Conservation (phyloP, 1,140 invertebrate species). For the Lanistes nyassanus region DNA sequence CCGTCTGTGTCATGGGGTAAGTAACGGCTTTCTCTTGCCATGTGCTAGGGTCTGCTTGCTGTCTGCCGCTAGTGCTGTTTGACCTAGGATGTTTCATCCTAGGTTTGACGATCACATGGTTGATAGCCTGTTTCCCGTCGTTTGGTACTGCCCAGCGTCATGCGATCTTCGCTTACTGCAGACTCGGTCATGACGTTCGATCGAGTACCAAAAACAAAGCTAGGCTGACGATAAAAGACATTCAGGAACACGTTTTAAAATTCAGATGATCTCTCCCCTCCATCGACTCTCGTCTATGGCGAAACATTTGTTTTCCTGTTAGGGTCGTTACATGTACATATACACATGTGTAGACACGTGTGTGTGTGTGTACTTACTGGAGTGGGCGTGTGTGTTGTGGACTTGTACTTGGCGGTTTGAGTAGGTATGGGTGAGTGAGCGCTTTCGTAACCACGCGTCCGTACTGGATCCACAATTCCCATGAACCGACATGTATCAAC, state of each 20-base stretch:
- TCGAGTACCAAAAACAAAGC: too few species aligned
- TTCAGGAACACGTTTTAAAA: too few species aligned
- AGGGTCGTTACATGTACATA: not conserved
- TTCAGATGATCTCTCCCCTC: too few species aligned
- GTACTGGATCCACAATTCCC: too few species aligned
- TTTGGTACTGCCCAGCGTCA: not conserved
- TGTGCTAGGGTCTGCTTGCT: too few species aligned
- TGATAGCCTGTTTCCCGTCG: not conserved
- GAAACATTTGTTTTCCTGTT: not conserved
- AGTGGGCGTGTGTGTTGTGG: constrained; percentile 2
- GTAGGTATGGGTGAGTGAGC: not conserved
- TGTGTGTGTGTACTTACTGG: not conserved
- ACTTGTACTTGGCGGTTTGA: not conserved
- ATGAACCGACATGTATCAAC: too few species aligned
- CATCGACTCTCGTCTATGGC: not conserved
- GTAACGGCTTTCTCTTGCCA: too few species aligned
- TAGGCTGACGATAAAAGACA: too few species aligned
- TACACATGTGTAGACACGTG: not conserved
- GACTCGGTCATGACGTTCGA: not conserved
- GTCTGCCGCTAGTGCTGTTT: too few species aligned
- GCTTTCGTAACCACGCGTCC: not conserved
- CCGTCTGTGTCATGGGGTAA: too few species aligned
- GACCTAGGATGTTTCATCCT: too few species aligned
- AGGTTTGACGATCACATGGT: too few species aligned
- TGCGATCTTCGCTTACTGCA: not conserved